Conservation (phyloP, 53 echinoderm and acorn worm genomes). For the Crossaster papposus region DNA sequence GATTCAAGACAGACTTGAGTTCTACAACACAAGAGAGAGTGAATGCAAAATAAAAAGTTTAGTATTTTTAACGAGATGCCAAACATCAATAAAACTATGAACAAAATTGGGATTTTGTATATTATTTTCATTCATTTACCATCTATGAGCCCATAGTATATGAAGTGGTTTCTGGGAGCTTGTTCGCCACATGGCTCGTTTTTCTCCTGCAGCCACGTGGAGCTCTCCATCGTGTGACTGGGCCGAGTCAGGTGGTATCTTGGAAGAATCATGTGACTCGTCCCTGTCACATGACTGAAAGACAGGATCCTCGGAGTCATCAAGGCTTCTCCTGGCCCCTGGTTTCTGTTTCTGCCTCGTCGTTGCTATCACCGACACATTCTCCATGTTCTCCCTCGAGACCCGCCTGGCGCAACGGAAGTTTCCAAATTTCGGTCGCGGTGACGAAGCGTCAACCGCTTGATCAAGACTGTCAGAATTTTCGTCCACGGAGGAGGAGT, state of each 20-base stretch:
- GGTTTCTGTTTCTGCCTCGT: not conserved
- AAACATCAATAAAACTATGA: too few species aligned
- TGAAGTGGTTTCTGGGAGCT: conserved; percentile 56
- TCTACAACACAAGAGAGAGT: too few species aligned
- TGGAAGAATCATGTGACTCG: not conserved
- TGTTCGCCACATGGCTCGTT: not conserved
- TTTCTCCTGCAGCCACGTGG: conserved; percentile 21
- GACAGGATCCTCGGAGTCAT: not conserved
- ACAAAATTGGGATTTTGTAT: too few species aligned
- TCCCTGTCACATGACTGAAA: conserved; percentile 1
- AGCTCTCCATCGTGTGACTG: not conserved
- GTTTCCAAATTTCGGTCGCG: not conserved
- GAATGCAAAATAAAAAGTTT: too few species aligned
- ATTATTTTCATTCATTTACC: conserved; percentile 56
- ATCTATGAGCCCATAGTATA: conserved; percentile 97
- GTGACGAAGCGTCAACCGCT: not conserved
- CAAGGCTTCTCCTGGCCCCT: not conserved
- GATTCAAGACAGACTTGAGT: too few species aligned
- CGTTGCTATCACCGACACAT: not conserved
- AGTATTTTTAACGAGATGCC: too few species aligned
- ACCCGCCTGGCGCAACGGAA: not conserved
- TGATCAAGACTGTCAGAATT: not conserved
- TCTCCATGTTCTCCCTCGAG: not conserved
- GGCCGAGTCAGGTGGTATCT: not conserved
- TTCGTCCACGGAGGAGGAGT: not conserved